Conservation (phyloP, 2,888 invertebrate species). For the Papilio protenor region DNA sequence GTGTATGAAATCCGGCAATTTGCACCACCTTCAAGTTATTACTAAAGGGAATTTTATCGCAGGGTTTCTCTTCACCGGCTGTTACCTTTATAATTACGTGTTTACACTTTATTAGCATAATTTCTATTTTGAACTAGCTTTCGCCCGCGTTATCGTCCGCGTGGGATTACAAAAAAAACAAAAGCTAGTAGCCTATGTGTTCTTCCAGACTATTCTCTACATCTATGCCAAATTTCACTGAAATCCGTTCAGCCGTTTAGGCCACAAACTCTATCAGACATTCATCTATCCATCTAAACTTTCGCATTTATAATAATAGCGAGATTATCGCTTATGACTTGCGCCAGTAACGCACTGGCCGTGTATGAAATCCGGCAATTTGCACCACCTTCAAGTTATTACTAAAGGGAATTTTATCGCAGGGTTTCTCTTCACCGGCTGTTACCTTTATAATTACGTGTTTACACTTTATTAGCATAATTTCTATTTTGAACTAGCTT, state of each 20-base stretch:
- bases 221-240: too few species aligned
- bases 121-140: too few species aligned
- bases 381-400: constrained; percentile 55
- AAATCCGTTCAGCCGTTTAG: too few species aligned
- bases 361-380: constrained; percentile 66
- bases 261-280: too few species aligned
- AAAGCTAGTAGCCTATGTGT: too few species aligned
- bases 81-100: constrained; percentile 25
- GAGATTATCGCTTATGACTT: constrained; percentile 39
- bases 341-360: constrained; percentile 52
- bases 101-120: constrained; percentile 12
- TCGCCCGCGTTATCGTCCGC: too few species aligned
- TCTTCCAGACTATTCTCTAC: too few species aligned
- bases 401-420: constrained; percentile 30
- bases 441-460: constrained; percentile 26
- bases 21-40: constrained; percentile 55
- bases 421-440: constrained; percentile 15
- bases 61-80: constrained; percentile 15
- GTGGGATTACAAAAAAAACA: too few species aligned
- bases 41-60: constrained; percentile 31
- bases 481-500: too few species aligned
- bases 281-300: too few species aligned
- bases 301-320: too few species aligned
- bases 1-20: constrained; percentile 66
- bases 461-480: constrained; percentile 9